Base-by-base conservation (phyloP, 2,888 invertebrate species). In the Leptura quadrifasciata region DNA sequence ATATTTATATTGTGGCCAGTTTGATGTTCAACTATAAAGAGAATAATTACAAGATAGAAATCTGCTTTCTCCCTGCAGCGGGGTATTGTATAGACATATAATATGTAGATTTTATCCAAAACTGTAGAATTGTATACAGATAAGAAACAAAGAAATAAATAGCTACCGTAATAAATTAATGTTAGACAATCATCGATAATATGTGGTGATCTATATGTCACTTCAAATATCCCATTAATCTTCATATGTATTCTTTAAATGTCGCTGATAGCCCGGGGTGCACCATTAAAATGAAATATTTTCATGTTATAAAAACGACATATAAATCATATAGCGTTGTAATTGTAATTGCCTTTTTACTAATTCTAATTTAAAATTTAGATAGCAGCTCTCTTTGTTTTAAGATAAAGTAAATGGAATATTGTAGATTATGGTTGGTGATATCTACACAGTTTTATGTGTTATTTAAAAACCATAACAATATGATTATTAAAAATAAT, bases 91-190 rank as follows among this genome's bases (percentile, higher is more conserved):
- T 47, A 5, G 61, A 8, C 15, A 9, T 35, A 18, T 52, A 47
- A 20, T 39, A 47, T 12, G 27, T 58, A 20, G 61, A 71, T 71
- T 18, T 47, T 71, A 71, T 71, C 71, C 20, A 21, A 27, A 21
- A 39, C 35, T 71, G 39, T 60, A 57, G 60, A 61, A 71, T 71
- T 27, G 60, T 47, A 60, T 52, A 31, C 15, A 61, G 71, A 71
- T 71, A 71, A 71, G 71, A 52, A 61, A 27, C 61, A 47, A 61
- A 61, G n/a, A 71, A 69, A 71, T 71, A 61, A 61, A 71, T 71
- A 61, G 71, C 35, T 52, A n/a, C 71, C 27, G 18, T 47, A 12
- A 61, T 71, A 71, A 71, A 71, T 71, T 61, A 69, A 58, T 27
- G 58, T 58, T 20, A 39, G 69, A 47, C 71, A 71, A 71, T 71